Evolutionary conservation across 2,113 vertebrate species (phyloP).

Genomic region (Thryonomys swinderianus): DNA sequence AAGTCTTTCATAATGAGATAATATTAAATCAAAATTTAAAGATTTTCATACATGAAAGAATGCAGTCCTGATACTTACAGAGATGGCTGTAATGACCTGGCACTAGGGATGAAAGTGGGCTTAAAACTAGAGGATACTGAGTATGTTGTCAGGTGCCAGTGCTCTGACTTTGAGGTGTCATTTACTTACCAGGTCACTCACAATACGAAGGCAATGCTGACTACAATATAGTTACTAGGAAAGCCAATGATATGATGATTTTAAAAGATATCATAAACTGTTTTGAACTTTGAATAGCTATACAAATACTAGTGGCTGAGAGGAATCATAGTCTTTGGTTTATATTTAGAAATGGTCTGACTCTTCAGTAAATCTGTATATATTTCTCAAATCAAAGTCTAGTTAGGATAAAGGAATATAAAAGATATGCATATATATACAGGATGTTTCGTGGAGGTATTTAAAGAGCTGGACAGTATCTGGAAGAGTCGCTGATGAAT

Average conservation of each 20-base stretch:
- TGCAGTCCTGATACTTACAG: neutral
- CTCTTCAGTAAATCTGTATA: neutral
- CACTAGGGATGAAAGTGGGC: neutral
- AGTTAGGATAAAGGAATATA: neutral
- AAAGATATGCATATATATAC: neutral
- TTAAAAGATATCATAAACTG: neutral
- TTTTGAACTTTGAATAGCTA: neutral
- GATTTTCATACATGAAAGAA: neutral
- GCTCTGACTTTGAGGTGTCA: neutral
- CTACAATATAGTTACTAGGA: neutral
- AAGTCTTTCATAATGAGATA: neutral
- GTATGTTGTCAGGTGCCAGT: neutral
- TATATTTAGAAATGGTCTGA: slow-evolving; percentile 28
- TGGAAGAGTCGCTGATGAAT: neutral
- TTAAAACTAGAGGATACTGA: neutral
- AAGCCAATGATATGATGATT: neutral
- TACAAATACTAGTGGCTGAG: neutral
- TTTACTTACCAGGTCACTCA: neutral
- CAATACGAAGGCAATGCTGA: neutral
- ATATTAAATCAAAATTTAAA: slow-evolving; percentile 33
- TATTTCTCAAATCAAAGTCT: slow-evolving; percentile 14
- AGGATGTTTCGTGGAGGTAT: neutral
- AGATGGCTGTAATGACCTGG: neutral
- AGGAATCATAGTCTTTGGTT: slow-evolving; percentile 11
- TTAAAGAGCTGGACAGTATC: neutral